Evolutionary conservation across 2,888 invertebrate genomes (phyloP).

Genomic region (Callimorpha dominula): DNA sequence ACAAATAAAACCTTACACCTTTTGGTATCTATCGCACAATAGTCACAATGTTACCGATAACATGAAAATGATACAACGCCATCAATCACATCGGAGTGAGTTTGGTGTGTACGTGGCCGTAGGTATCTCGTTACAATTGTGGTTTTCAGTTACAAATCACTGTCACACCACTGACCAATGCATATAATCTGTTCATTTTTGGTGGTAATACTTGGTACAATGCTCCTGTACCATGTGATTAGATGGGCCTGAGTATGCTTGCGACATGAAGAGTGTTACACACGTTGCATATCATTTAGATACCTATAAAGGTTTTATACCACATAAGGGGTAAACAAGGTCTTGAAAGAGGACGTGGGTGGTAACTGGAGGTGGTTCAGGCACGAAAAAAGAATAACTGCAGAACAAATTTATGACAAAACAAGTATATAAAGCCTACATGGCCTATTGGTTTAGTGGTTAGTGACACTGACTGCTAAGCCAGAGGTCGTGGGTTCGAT

Average conservation of each 20-base stretch:
- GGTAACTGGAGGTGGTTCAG: background rate
- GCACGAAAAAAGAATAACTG: background rate
- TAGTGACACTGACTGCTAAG: too few species aligned
- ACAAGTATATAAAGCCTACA: too few species aligned
- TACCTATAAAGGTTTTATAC: background rate
- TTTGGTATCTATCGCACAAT: constrained; percentile 65
- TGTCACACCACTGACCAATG: constrained; percentile 68
- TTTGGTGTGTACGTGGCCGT: constrained; percentile 66
- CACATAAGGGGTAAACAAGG: too few species aligned
- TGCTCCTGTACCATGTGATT: background rate
- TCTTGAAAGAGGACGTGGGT: too few species aligned
- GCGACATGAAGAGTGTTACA: background rate
- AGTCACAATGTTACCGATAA: constrained; percentile 71
- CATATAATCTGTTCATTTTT: background rate
- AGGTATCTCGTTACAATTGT: constrained; percentile 79
- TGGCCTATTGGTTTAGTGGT: too few species aligned
- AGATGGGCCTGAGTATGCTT: background rate
- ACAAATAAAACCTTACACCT: constrained; percentile 19
- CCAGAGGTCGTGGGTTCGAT: too few species aligned
- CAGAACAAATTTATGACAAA: background rate
- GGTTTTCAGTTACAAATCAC: constrained; percentile 82
- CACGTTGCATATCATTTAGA: background rate
- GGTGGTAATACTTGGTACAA: background rate
- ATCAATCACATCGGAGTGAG: constrained; percentile 79
- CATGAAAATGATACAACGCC: constrained; percentile 75